Base-by-base conservation (phyloP, 1,140 invertebrate species). In the Heliconius eleuchia region DNA sequence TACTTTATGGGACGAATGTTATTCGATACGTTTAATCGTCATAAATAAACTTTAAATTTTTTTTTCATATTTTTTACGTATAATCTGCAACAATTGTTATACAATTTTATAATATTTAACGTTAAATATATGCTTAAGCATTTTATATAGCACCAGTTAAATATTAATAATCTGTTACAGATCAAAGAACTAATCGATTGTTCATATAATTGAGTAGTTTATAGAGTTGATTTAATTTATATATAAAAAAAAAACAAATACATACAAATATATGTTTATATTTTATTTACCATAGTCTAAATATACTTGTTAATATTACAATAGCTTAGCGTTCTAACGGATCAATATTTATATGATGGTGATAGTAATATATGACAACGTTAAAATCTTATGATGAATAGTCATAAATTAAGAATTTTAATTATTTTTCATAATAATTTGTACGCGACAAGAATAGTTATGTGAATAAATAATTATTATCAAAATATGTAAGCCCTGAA, bases 311-410 rank as follows among this genome's bases (percentile, higher is more conserved):
- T 76, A 66, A 73, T 30, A 77, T 77, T 74, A 71, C 46, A 79
- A 76, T 80, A 80, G 75, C 79, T 74, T 77, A 80, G 75, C 76
- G 73, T 74, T 76, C 34, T 77, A 70, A 74, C 73, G 73, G 66
- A 74, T 57, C 76, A 81, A 78, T 75, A 77, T 77, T 74, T 78
- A 80, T 81, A 81, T 78, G 52, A 50, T 71, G 76, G 80, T 81
- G 80, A 81, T 81, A 81, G 80, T 81, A 78, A 77, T 77, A 78
- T 81, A 75, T 72, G 73, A 81, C 79, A 76, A 81, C 72, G 76
- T 81, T 81, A 71, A 81, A 78, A 81, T 81, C 80, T 81, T 81
- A 81, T 81, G 80, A 81, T 81, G 76, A 78, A 78, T 81, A 77
- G 71, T 80, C 73, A 81, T 71, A 34, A 77, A 73, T 71, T 81